Percentiles rank a stretch among this genome's conserved stretches.
Conservation (phyloP, 2,797 vertebrate species). For the Pelobates cultripes region DNA sequence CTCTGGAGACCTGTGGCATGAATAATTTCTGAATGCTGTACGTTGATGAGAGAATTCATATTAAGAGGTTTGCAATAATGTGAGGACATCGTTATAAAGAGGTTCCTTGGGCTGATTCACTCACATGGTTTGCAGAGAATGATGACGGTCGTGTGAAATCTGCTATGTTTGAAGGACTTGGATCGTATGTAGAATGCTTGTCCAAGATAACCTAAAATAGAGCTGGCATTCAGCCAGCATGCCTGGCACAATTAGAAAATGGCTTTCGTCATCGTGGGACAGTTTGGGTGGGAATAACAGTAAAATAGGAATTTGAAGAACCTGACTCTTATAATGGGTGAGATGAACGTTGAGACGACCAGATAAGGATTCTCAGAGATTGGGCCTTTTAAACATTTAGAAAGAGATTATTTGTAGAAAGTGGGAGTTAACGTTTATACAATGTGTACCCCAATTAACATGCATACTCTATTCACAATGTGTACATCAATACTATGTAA, state of each 20-base stretch:
- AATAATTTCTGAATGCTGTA: no score
- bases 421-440: no score
- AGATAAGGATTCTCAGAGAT: constrained; percentile 55
- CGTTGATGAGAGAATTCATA: no score
- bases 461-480: no score
- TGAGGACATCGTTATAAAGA: no score
- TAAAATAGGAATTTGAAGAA: constrained; percentile 57
- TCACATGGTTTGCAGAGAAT: no score
- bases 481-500: no score
- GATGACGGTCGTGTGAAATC: background rate
- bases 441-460: no score
- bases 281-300: constrained; percentile 58
- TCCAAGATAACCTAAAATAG: constrained; percentile 18
- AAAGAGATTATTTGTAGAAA: no score
- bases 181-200: constrained; percentile 49
- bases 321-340: constrained; percentile 56
- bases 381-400: constrained; percentile 47
- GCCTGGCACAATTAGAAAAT: constrained; percentile 51
- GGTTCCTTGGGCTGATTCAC: no score
- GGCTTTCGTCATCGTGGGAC: constrained; percentile 41
- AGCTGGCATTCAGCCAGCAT: constrained; percentile 48
- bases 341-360: background rate
- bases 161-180: background rate
- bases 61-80: no score
- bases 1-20: no score